phyloP scores from a whole-genome alignment of 2,888 invertebrate genomes.

The Pterostichus madidus region DNA sequence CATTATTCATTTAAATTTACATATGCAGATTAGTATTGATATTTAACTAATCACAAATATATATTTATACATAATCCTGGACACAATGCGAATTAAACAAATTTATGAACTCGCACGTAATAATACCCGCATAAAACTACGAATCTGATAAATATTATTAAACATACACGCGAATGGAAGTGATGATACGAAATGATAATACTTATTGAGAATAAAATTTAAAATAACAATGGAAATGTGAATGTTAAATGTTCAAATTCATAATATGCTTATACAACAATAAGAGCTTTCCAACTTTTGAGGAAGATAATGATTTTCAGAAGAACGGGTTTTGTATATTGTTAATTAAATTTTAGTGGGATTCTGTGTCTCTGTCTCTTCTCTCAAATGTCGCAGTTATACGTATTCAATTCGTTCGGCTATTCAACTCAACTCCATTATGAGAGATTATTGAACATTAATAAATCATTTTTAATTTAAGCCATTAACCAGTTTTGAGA shows the following conservation, averaged over 20 bases:
- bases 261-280: not conserved
- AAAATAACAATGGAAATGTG: not conserved
- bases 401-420: too few relatives aligned
- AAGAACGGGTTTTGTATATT: not conserved
- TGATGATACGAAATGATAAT: slow-evolving; percentile 3
- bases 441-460: too few relatives aligned
- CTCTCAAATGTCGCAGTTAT: too few relatives aligned
- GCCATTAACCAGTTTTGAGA: not conserved
- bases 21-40: slow-evolving; percentile 6
- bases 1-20: not conserved
- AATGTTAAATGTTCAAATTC: slow-evolving; percentile 1
- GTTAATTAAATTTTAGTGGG: slow-evolving; percentile 26
- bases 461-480: too few relatives aligned
- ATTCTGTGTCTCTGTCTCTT: not conserved
- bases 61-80: too few relatives aligned
- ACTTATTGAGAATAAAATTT: too few relatives aligned
- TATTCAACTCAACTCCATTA: too few relatives aligned
- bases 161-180: not conserved
- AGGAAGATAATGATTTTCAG: too few relatives aligned
- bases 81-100: not conserved
- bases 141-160: slow-evolving; percentile 2
- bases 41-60: not conserved
- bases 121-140: not conserved
- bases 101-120: slow-evolving; percentile 1
- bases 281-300: slow-evolving; percentile 4